Conservation (phyloP, 2,113 vertebrate species). For the Lanius collurio region DNA sequence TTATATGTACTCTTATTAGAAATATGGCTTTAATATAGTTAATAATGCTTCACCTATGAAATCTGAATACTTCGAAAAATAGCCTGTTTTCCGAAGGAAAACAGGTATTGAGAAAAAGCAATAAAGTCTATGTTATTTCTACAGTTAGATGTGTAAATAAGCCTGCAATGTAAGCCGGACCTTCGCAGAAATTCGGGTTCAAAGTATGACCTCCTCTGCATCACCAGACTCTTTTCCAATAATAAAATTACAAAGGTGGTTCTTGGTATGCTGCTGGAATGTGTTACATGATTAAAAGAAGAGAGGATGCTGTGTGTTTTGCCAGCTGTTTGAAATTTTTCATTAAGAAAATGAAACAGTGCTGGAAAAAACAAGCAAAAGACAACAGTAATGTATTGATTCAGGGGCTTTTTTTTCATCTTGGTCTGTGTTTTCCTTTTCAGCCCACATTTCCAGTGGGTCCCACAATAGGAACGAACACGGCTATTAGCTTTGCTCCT, state of each 20-base stretch:
- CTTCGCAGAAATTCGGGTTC: not conserved
- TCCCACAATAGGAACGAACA: slow-evolving; percentile 88
- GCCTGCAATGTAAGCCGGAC: not conserved
- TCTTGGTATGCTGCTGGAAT: not conserved
- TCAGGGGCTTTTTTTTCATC: not conserved
- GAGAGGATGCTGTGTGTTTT: not conserved
- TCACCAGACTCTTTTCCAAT: not conserved
- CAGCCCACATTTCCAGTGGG: slow-evolving; percentile 93
- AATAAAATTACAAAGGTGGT: not conserved
- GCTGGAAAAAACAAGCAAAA: not conserved
- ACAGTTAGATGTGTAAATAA: slow-evolving; percentile 26
- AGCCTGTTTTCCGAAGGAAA: slow-evolving; percentile 25
- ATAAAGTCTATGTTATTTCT: slow-evolving; percentile 12
- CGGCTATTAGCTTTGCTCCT: slow-evolving; percentile 90
- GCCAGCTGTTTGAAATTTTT: not conserved
- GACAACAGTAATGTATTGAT: not conserved
- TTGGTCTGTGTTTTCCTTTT: slow-evolving; percentile 69
- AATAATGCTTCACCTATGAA: not conserved
- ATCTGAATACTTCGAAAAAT: slow-evolving; percentile 8
- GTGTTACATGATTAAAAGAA: not conserved
- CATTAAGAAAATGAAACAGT: not conserved
- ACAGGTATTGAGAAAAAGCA: slow-evolving; percentile 5
- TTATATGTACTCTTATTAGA: slow-evolving; percentile 13
- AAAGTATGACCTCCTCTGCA: not conserved
- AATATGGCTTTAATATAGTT: slow-evolving; percentile 37